Conservation (phyloP, 2,888 invertebrate species). For the Phaonia tiefii region DNA sequence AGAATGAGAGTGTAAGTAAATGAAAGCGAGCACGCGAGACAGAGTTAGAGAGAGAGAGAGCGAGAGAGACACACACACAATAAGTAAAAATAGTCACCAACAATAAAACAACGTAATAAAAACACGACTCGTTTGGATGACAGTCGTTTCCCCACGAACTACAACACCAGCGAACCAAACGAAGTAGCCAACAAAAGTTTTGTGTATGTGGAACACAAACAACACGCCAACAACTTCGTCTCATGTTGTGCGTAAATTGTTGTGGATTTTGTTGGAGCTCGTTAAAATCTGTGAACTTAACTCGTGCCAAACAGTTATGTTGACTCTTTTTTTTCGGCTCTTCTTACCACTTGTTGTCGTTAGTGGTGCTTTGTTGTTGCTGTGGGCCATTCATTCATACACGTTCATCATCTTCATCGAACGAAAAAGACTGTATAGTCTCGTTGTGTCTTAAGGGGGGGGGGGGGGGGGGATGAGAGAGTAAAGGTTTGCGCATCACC, state of each 20-base stretch:
- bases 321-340: conserved; percentile 14
- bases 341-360: background rate
- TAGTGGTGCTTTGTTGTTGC: background rate
- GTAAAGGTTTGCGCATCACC: no score
- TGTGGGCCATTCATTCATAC: conserved; percentile 37
- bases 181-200: background rate
- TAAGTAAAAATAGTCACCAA: conserved; percentile 15
- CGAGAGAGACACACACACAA: background rate
- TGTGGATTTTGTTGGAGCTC: conserved; percentile 26
- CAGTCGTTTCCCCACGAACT: background rate
- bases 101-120: conserved; percentile 13
- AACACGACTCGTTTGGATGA: background rate
- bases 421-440: background rate
- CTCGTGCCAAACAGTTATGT: conserved; percentile 35
- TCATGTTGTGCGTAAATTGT: conserved; percentile 23
- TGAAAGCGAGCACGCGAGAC: conserved; percentile 43
- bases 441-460: background rate
- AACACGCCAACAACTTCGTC: conserved; percentile 13
- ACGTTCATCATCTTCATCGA: conserved; percentile 38
- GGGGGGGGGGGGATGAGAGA: background rate
- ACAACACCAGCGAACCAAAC: background rate
- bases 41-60: conserved; percentile 29
- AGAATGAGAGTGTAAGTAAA: conserved; percentile 37
- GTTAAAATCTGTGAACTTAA: conserved; percentile 52
- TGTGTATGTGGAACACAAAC: conserved; percentile 48